These are phyloP conservation scores for Caradrina clavipalpis DNA, from an alignment of 2,888 invertebrate species.

Conservation along the genomic window DNA sequence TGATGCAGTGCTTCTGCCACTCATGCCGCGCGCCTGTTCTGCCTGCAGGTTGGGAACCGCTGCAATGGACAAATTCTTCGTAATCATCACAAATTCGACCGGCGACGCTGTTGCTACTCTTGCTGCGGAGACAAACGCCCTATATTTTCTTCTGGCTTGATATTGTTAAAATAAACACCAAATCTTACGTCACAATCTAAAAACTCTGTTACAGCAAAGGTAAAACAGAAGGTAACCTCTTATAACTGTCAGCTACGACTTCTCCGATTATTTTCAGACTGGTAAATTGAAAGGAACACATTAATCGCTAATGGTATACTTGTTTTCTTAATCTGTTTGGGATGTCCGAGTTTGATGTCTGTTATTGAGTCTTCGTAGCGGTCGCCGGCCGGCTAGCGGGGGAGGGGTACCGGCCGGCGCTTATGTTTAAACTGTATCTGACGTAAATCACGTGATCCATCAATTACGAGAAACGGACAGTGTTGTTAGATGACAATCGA, in stretches of 20 bases:
- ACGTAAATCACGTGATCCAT: constrained; percentile 74
- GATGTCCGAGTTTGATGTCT: constrained; percentile 34
- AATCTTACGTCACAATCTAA: constrained; percentile 18
- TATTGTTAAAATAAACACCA: constrained; percentile 26
- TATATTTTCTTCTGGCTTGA: constrained; percentile 57
- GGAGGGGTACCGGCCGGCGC: constrained; percentile 69
- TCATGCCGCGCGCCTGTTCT: constrained; percentile 96
- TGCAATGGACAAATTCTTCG: constrained; percentile 56
- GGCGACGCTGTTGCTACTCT: constrained; percentile 77
- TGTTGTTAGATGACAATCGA: constrained; percentile 34
- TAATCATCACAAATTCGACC: constrained; percentile 60
- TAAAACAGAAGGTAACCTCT: constrained; percentile 60
- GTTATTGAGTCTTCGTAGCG: constrained; percentile 49
- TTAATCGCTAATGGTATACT: constrained; percentile 15
- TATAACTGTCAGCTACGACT: constrained; percentile 43
- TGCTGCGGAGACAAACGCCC: constrained; percentile 78
- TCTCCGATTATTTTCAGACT: constrained; percentile 24
- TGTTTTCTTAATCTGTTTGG: constrained; percentile 11
- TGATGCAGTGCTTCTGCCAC: constrained; percentile 98
- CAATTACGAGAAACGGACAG: constrained; percentile 29
- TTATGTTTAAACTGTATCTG: constrained; percentile 63
- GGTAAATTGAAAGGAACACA: constrained; percentile 17
- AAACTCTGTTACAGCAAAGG: constrained; percentile 16
- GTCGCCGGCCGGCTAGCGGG: constrained; percentile 69
- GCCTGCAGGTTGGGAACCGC: constrained; percentile 92